phyloP scores from a whole-genome alignment of 2,113 vertebrate genomes.

The Monarcha castaneiventris region DNA sequence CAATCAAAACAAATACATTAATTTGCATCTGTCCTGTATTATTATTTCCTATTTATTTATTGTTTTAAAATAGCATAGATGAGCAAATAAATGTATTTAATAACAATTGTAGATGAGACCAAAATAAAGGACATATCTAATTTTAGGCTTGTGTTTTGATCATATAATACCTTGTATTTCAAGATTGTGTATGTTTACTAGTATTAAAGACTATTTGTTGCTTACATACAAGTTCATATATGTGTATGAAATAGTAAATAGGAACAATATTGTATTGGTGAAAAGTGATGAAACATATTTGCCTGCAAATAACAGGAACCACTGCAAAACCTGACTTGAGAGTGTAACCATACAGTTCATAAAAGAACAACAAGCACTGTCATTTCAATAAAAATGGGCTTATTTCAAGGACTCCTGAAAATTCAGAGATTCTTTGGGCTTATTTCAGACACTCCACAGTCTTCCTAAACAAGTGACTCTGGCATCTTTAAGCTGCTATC shows the following conservation, averaged over 20 bases:
- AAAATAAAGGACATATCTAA: not conserved
- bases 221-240: not conserved
- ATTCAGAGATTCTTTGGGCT: not conserved
- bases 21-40: not conserved
- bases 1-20: not conserved
- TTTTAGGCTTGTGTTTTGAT: not conserved
- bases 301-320: not conserved
- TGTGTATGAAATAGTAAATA: not conserved
- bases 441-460: not conserved
- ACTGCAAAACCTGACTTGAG: not conserved
- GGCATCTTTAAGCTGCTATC: not conserved
- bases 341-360: not conserved
- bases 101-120: not conserved
- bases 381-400: not conserved
- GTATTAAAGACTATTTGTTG: not conserved
- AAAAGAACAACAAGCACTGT: not conserved
- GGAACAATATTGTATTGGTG: not conserved
- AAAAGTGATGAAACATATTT: not conserved
- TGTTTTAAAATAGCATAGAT: not conserved
- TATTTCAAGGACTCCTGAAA: not conserved
- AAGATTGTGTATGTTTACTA: not conserved
- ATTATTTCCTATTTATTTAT: not conserved
- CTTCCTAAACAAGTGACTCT: not conserved
- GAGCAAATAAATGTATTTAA: not conserved
- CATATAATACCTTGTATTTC: not conserved